Evolutionary conservation across 2,113 vertebrate species (phyloP), one percentile per base, ranked within the genome.

Genomic region (Eulacestoma nigropectus): DNA sequence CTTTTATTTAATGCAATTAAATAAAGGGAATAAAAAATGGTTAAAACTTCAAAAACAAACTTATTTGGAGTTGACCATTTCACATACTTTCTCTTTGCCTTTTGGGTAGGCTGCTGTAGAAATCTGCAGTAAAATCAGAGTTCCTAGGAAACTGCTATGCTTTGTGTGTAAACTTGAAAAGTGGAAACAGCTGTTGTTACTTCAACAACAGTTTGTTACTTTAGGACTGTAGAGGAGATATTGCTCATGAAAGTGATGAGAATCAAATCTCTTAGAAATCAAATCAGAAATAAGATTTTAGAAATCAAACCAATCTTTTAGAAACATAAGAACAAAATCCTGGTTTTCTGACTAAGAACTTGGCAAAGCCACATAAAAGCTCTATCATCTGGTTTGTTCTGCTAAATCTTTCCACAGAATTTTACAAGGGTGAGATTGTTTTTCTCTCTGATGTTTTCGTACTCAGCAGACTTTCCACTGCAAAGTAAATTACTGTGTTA

Each of bases 371-470:
- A 27, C 1, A 0, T 33, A 73, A 73, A 35, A 25, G 4, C 10
- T 79, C 9, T 18, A 7, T 64, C 44, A 75, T 83, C 4, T 47
- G 20, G 2, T 15, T 78, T 56, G 20, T 55, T 67, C 65, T 50
- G 18, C 52, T 77, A 78, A 94, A 47, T 47, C 4, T 97, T 95
- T 89, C 90, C 94, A 35, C 10, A 69, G 87, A 77, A 41, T 84
- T 92, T 88, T 65, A 79, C 46, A 68, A 91, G 65, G 60, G 84
- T 78, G 55, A 89, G 53, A 49, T 18, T 33, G 3, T 59, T 90
- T 93, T 89, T 46, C 46, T 41, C 21, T 59, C 55, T 47, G 39
- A 30, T 64, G 29, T 59, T 84, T 69, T 83, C 63, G n/a, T 86
- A 46, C 69, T 20, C n/a, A 42, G 13, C 16, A 56, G 50, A 91